Evolutionary conservation across 1,140 invertebrate genomes (phyloP), one percentile per base, ranked within the genome.

Genomic region (Papilio glaucus): DNA sequence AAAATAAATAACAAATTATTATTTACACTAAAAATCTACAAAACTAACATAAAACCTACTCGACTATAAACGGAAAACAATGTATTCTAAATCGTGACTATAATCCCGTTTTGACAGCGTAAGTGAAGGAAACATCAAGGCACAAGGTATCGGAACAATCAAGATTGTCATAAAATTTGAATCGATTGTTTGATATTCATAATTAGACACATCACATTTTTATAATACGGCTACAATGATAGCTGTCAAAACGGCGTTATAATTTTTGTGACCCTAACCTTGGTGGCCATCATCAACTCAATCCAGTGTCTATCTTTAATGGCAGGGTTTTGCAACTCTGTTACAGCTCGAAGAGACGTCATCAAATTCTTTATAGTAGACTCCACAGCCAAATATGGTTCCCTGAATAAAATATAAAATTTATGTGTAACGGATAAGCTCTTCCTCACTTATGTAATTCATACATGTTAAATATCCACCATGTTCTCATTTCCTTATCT

Each of bases 291-390:
- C 97, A 99, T 98, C 1, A 99, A 93, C 85, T 99, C 97, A 41
- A 96, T 94, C 98, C 98, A 99, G 93, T 99, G 98, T 53, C 98
- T 94, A 62, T 98, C 97, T 78, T 97, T 95, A 62, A 99, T 98
- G 0, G 98, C 96, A 7, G 98, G 97, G 93, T 99, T 99, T 92
- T 99, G 98, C 15, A 99, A 93, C 85, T 99, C 98, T 4, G 96
- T 97, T 13, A 99, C 97, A 13, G 98, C 97, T 88, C 97, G 94
- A 71, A 98, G 86, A 0, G 97, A 97, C 0, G 97, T 97, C 91
- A 98, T 95, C 93, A 98, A 96, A 88, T 98, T 98, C 86, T 96
- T 97, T 5, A 98, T 95, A 41, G 95, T 95, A 1, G 93, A 94
- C 88, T 98, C 97, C 45, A 97, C 94, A 49, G 94, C 93, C 18